A percentile compares a stretch with the other conserved stretches of the same genome.
These are phyloP conservation scores for Mastigias papua DNA, from an alignment of 30 jellyfish, hydroid and myxozoan species.

Conservation along the genomic window DNA sequence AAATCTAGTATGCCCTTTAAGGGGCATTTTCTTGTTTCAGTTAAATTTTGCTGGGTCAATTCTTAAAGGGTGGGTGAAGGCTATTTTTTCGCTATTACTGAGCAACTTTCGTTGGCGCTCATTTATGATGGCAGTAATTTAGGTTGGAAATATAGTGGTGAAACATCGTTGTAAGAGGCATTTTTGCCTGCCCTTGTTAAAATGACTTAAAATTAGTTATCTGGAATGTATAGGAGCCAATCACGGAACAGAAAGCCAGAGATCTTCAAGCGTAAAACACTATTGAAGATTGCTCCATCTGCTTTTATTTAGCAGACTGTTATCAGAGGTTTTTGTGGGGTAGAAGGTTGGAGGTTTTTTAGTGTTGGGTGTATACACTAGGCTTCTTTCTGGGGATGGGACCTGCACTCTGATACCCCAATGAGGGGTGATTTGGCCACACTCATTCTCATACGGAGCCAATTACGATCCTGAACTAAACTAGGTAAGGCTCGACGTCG, in stretches of 20 bases:
- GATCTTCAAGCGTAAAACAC: not conserved
- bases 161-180: not conserved
- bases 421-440: too few species aligned
- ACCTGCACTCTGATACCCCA: too few species aligned
- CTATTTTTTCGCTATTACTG: not conserved
- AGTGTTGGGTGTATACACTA: too few species aligned
- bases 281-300: too few species aligned
- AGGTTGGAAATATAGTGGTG: not conserved
- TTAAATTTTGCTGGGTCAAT: not conserved
- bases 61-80: not conserved
- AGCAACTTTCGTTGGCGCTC: not conserved
- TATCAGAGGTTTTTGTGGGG: too few species aligned
- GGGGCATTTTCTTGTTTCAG: slow-evolving; percentile 1
- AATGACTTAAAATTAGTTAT: not conserved
- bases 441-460: too few species aligned
- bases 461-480: not conserved
- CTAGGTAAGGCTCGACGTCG: not conserved
- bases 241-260: not conserved
- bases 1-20: not conserved
- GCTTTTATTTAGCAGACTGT: too few species aligned
- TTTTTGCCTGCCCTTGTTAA: not conserved
- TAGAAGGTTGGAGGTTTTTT: too few species aligned
- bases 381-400: too few species aligned
- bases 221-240: slow-evolving; percentile 7
- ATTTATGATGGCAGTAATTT: not conserved